phyloP scores from a whole-genome alignment of 2,113 vertebrate species.

The Coptodon bakossiorum region DNA sequence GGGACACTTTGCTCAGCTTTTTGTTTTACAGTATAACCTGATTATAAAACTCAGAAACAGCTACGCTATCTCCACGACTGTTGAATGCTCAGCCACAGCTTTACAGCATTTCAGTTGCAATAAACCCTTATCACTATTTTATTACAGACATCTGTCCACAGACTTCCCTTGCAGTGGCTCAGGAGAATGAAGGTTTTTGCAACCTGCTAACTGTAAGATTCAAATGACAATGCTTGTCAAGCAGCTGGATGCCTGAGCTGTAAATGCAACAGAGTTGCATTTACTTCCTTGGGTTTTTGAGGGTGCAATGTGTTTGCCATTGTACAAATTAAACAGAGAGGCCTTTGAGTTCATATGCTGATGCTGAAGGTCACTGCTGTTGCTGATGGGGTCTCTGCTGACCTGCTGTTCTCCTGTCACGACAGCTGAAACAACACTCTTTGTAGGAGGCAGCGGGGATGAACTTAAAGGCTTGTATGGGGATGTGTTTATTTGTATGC shows the following conservation, averaged over 20 bases:
- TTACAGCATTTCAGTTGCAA: not conserved
- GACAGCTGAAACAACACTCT: constrained; percentile 58
- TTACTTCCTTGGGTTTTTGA: not conserved
- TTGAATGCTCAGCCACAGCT: not conserved
- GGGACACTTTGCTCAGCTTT: not conserved
- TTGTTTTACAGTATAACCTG: not conserved
- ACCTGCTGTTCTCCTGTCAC: constrained; percentile 7
- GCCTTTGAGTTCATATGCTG: constrained; percentile 1
- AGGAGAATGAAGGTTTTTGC: not conserved
- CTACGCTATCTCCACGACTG: not conserved
- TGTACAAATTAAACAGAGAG: not conserved
- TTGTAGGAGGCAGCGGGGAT: not conserved
- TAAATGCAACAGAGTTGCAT: not conserved
- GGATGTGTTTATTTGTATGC: not conserved
- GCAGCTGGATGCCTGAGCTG: not conserved
- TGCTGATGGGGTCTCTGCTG: not conserved
- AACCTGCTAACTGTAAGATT: not conserved
- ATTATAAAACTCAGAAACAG: not conserved
- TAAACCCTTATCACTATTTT: not conserved
- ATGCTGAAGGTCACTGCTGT: not conserved
- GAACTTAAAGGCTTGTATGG: not conserved
- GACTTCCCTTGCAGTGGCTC: not conserved
- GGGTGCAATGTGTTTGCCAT: not conserved
- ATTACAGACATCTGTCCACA: not conserved
- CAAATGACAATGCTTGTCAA: not conserved